Conservation (phyloP, 2,888 invertebrate species). For the Ctenicera cuprea region DNA sequence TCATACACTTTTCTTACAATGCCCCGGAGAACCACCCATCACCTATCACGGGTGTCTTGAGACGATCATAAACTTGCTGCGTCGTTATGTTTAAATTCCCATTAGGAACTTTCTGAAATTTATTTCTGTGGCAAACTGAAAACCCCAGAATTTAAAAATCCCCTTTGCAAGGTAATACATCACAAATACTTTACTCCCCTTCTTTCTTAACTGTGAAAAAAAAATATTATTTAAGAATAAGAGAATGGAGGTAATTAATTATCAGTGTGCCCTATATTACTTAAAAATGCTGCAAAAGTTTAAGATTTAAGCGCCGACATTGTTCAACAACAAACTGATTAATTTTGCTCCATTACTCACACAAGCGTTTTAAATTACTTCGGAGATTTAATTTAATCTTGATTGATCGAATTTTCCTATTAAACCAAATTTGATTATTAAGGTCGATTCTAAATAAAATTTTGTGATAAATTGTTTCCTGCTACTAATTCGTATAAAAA, state of each 20-base stretch:
- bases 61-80: conserved; percentile 28
- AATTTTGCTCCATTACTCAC: conserved; percentile 20
- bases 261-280: neutral
- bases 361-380: conserved; percentile 29
- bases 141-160: neutral
- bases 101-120: conserved; percentile 18
- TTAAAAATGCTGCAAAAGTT: conserved; percentile 4
- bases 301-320: neutral
- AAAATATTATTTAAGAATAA: neutral
- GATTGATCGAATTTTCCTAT: conserved; percentile 20
- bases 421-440: conserved; percentile 15
- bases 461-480: conserved; percentile 3
- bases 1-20: conserved; percentile 43
- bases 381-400: conserved; percentile 32
- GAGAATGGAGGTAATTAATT: conserved; percentile 1
- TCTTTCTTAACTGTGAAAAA: too few species aligned
- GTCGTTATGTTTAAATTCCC: conserved; percentile 25
- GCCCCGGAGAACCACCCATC: conserved; percentile 39
- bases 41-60: conserved; percentile 34
- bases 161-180: neutral
- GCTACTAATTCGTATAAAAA: neutral
- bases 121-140: conserved; percentile 9
- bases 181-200: too few species aligned
- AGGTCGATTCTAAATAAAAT: conserved; percentile 2
- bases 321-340: conserved; percentile 22